A percentile compares a stretch with the other conserved stretches of the same genome.
phyloP scores from a whole-genome alignment of 1,140 invertebrate genomes.

The Hyles vespertilio region DNA sequence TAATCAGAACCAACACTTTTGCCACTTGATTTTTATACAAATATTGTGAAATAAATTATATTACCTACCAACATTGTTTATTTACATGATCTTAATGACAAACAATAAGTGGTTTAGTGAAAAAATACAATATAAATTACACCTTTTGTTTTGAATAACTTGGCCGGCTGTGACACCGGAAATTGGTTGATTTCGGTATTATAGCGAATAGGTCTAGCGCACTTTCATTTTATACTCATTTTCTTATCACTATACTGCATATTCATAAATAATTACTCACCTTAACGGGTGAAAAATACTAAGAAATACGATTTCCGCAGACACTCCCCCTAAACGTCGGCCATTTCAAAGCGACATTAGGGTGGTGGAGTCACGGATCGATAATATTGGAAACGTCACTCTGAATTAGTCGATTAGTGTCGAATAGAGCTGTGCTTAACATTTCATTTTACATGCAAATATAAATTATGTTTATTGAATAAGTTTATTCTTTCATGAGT shows the following conservation, averaged over 20 bases:
- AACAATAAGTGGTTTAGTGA: background rate
- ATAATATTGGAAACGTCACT: constrained; percentile 32
- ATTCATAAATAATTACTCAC: constrained; percentile 39
- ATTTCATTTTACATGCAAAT: no score
- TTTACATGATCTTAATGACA: no score
- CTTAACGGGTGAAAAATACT: constrained; percentile 51
- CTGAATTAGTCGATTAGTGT: constrained; percentile 4
- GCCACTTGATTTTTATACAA: no score
- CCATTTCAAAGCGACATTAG: constrained; percentile 71
- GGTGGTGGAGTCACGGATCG: constrained; percentile 44
- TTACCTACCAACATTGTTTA: no score
- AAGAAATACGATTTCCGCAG: constrained; percentile 54
- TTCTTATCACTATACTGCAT: background rate
- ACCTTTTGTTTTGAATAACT: constrained; percentile 70
- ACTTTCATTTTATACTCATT: constrained; percentile 1
- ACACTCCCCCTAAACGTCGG: constrained; percentile 73
- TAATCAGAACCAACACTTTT: no score
- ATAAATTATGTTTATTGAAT: no score
- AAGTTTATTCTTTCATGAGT: no score
- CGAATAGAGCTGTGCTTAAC: no score
- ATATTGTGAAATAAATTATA: background rate
- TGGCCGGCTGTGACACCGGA: constrained; percentile 56
- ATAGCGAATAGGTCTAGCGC: background rate
- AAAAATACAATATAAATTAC: constrained; percentile 32
- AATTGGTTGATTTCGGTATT: constrained; percentile 28